These are phyloP conservation scores for Miichthys miiuy DNA, from an alignment of 2,797 vertebrate species.

Conservation along the genomic window DNA sequence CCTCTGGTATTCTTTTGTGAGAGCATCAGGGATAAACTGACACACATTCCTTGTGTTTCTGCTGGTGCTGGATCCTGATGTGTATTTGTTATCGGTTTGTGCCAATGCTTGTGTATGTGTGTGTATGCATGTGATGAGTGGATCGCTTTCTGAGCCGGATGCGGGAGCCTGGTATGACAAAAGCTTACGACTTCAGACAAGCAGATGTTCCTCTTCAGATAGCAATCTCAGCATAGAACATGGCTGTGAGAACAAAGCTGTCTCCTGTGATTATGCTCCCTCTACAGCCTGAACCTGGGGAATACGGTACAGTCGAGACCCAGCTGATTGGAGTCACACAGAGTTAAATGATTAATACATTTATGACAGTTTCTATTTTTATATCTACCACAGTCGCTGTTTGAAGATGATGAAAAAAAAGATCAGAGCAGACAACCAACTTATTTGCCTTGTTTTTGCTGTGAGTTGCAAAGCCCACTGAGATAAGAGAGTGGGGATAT, in stretches of 20 bases:
- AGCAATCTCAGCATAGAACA: slow-evolving; percentile 68
- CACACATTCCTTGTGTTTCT: slow-evolving; percentile 57
- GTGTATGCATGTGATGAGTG: slow-evolving; percentile 47
- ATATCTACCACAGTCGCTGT: slow-evolving; percentile 36
- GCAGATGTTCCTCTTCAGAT: slow-evolving; percentile 80
- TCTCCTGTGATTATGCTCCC: slow-evolving; percentile 68
- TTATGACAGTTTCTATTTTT: slow-evolving; percentile 75
- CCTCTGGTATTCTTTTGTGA: slow-evolving; percentile 58
- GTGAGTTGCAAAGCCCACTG: slow-evolving; percentile 56
- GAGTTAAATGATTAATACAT: slow-evolving; percentile 71
- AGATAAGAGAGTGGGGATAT: slow-evolving; percentile 62
- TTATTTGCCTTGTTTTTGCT: slow-evolving; percentile 70
- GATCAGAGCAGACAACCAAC: slow-evolving; percentile 31
- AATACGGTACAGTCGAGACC: slow-evolving; percentile 65
- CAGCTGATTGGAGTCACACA: slow-evolving; percentile 64
- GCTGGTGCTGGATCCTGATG: slow-evolving; percentile 48
- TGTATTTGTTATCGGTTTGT: slow-evolving; percentile 55
- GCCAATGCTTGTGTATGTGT: slow-evolving; percentile 4
- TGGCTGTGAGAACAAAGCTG: slow-evolving; percentile 69
- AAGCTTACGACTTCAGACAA: slow-evolving; percentile 68
- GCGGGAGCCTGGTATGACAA: slow-evolving; percentile 60
- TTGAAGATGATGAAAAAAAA: slow-evolving; percentile 52
- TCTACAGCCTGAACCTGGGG: slow-evolving; percentile 59
- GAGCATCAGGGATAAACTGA: slow-evolving; percentile 58
- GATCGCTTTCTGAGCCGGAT: slow-evolving; percentile 64